These are phyloP conservation scores for Pandemis corylana DNA, from an alignment of 2,888 invertebrate genomes.

Conservation along the genomic window DNA sequence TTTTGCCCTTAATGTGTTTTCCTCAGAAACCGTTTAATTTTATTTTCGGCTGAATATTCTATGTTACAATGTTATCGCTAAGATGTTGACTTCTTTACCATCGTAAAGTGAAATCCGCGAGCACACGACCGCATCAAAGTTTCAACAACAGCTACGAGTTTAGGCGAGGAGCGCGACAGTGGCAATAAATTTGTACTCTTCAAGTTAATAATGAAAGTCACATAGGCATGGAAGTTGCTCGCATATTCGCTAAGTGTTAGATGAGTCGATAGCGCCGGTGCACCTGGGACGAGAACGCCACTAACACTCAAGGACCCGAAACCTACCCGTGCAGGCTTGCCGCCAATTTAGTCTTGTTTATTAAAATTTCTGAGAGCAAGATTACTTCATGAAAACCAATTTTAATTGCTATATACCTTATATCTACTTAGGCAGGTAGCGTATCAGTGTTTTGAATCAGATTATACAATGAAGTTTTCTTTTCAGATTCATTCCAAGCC, in stretches of 20 bases:
- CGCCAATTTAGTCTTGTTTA: constrained; percentile 71
- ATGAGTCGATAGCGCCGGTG: constrained; percentile 71
- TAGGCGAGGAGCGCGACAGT: constrained; percentile 51
- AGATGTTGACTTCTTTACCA: constrained; percentile 32
- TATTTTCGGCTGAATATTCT: constrained; percentile 26
- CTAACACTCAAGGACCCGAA: constrained; percentile 61
- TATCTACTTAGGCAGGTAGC: not conserved
- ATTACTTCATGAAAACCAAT: constrained; percentile 58
- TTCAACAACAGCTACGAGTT: constrained; percentile 52
- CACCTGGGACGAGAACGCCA: constrained; percentile 69
- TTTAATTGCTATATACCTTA: not conserved
- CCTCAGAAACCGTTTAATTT: constrained; percentile 47
- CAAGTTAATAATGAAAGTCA: constrained; percentile 65
- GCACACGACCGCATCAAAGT: constrained; percentile 53
- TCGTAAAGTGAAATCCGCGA: constrained; percentile 42
- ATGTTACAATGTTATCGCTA: constrained; percentile 34
- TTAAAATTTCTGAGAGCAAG: constrained; percentile 63
- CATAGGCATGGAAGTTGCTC: constrained; percentile 70
- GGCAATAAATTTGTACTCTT: constrained; percentile 61
- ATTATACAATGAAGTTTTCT: constrained; percentile 32
- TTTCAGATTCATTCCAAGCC: constrained; percentile 97
- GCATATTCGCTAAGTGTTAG: constrained; percentile 70
- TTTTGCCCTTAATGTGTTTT: constrained; percentile 59
- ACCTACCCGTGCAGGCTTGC: constrained; percentile 54
- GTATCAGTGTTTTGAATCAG: not conserved